Conservation (phyloP, 2,113 vertebrate genomes). For the Lucifuga dentata region DNA sequence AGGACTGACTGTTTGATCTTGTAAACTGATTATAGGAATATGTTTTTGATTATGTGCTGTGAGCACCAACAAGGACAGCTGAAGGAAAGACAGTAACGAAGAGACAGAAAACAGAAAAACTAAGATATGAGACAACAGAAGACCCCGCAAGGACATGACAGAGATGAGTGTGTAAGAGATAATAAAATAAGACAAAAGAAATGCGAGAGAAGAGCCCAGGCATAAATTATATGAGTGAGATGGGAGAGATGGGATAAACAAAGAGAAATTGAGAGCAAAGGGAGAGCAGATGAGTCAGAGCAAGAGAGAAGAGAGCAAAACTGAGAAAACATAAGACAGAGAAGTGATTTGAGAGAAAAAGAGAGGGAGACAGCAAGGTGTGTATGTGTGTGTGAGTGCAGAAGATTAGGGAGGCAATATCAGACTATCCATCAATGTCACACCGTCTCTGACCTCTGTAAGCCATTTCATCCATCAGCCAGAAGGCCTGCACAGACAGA, state of each 20-base stretch:
- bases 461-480: constrained; percentile 74
- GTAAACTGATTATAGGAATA: constrained; percentile 58
- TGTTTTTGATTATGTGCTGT: constrained; percentile 11
- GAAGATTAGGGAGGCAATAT: constrained; percentile 77
- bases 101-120: constrained; percentile 24
- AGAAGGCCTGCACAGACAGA: constrained; percentile 16
- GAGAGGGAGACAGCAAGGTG: constrained; percentile 21
- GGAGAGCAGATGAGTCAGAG: neutral
- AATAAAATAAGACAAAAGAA: constrained; percentile 21
- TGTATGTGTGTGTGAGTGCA: constrained; percentile 45
- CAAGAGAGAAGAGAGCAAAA: constrained; percentile 2
- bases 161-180: constrained; percentile 27
- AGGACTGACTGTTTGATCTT: constrained; percentile 48
- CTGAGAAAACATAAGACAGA: constrained; percentile 35
- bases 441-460: constrained; percentile 70
- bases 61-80: constrained; percentile 42
- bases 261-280: no score
- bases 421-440: constrained; percentile 80
- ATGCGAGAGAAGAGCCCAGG: constrained; percentile 12
- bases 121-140: constrained; percentile 17
- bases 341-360: constrained; percentile 2
- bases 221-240: constrained; percentile 33
- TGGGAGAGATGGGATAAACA: no score
- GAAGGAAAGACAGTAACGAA: neutral
- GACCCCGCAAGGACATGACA: constrained; percentile 19